A percentile compares a stretch with the other conserved stretches of the same genome.
These are phyloP conservation scores for Zeuzera pyrina DNA, from an alignment of 2,888 invertebrate genomes.

Conservation along the genomic window DNA sequence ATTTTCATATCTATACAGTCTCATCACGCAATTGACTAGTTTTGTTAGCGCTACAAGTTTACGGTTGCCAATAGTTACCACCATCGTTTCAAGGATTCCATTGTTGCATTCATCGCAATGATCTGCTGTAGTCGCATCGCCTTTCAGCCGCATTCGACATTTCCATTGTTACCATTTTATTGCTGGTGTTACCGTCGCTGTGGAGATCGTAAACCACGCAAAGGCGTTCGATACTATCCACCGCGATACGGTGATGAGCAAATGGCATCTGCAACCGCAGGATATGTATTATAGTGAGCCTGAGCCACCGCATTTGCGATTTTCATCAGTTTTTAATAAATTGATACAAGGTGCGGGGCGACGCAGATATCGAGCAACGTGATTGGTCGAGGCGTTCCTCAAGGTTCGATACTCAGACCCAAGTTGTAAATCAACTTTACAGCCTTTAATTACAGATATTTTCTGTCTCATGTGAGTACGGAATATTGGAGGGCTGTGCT, in stretches of 20 bases:
- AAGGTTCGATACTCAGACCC: slow-evolving; percentile 56
- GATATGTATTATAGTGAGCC: slow-evolving; percentile 51
- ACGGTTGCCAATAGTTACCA: slow-evolving; percentile 60
- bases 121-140: slow-evolving; percentile 59
- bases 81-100: slow-evolving; percentile 61
- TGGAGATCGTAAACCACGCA: slow-evolving; percentile 62
- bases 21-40: slow-evolving; percentile 24
- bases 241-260: slow-evolving; percentile 40
- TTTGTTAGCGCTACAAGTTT: slow-evolving; percentile 44
- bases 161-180: slow-evolving; percentile 71
- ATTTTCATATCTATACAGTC: slow-evolving; percentile 11
- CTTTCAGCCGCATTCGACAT: slow-evolving; percentile 65
- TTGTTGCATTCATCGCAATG: slow-evolving; percentile 69
- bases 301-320: slow-evolving; percentile 64
- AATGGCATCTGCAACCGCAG: slow-evolving; percentile 65
- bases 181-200: slow-evolving; percentile 67
- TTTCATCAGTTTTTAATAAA: slow-evolving; percentile 71
- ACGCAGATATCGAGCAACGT: slow-evolving; percentile 32
- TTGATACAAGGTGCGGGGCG: slow-evolving; percentile 58
- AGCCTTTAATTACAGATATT: slow-evolving; percentile 73
- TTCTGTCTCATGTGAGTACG: slow-evolving; percentile 67
- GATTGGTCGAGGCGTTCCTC: slow-evolving; percentile 62
- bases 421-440: slow-evolving; percentile 72
- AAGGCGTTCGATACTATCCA: slow-evolving; percentile 60
- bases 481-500: slow-evolving; percentile 67